Evolutionary conservation across 64 coral and sea anemone species (phyloP), one percentile per base, ranked within the genome.

Genomic region (Actinia equina): DNA sequence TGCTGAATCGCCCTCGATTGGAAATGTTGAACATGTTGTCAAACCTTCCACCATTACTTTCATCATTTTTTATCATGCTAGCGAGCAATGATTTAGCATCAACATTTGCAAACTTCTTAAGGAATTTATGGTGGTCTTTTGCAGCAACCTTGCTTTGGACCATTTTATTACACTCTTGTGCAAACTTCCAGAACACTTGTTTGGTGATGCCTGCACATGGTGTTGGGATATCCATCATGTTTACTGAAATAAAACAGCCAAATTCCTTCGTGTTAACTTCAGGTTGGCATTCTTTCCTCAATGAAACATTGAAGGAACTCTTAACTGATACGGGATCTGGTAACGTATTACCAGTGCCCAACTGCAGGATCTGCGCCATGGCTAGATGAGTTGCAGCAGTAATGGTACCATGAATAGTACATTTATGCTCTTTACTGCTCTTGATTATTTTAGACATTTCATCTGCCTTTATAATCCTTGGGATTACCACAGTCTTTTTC

Each of bases 151-250:
- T 45, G 77, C 11, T 3, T 16, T 82, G 77, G 20, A 91, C 69
- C 54, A 76, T 26, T 30, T 26, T 30, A 0, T 26, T 93, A 57
- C 88, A 93, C 61, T 53, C 80, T 22, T 85, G 51, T 26, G 89
- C 94, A 93, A 92, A 88, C 43, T 96, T 61, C 94, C 94, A 93
- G 49, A 96, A 96, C 17, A 52, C 88, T 82, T 84, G 44, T 74
- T 9, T 22, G 16, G 83, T 85, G 23, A 79, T 57, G 0, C 51
- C 37, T 14, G 67, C 10, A 20, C 64, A 46, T 16, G 88, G 94
- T 18, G 92, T 87, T 57, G 70, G 83, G 22, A 88, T 23, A 59
- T 89, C 71, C 82, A 52, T 87, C 17, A 43, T n/a, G 14, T 78
- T 87, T 11, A 83, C 85, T 17, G 74, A 84, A 56, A 80, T 69